phyloP scores from a whole-genome alignment of 2,888 invertebrate species.

The Callosobruchus maculatus region DNA sequence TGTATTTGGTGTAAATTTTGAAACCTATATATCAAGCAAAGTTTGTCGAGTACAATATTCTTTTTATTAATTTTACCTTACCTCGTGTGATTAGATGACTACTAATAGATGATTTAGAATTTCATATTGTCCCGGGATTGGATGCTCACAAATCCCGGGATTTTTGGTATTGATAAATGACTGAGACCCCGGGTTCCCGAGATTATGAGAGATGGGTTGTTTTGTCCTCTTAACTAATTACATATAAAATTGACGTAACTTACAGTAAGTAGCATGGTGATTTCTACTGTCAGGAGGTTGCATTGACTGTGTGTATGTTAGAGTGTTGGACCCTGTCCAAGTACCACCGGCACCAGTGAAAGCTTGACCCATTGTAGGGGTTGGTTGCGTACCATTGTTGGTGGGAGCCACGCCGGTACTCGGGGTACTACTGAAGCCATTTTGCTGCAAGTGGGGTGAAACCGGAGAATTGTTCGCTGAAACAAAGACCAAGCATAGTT shows the following conservation, averaged over 20 bases:
- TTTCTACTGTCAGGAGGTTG: slow-evolving; percentile 68
- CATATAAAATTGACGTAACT: slow-evolving; percentile 30
- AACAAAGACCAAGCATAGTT: slow-evolving; percentile 15
- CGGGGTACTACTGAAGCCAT: slow-evolving; percentile 45
- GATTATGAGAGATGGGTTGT: too few relatives aligned
- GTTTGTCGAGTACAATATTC: too few relatives aligned
- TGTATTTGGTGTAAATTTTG: too few relatives aligned
- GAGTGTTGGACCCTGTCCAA: slow-evolving; percentile 87
- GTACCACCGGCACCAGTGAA: slow-evolving; percentile 59
- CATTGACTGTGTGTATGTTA: slow-evolving; percentile 90
- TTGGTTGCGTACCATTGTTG: slow-evolving; percentile 31
- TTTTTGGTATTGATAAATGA: too few relatives aligned
- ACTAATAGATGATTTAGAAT: too few relatives aligned
- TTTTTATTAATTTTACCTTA: too few relatives aligned
- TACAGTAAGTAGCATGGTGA: slow-evolving; percentile 64
- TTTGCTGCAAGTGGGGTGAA: slow-evolving; percentile 53
- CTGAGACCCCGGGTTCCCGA: too few relatives aligned
- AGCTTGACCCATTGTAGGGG: slow-evolving; percentile 36
- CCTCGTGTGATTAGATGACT: too few relatives aligned
- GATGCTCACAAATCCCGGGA: too few relatives aligned
- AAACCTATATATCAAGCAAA: too few relatives aligned
- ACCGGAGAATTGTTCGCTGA: slow-evolving; percentile 47
- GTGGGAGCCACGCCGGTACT: slow-evolving; percentile 24
- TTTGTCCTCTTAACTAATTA: too few relatives aligned
- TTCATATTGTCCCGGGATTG: too few relatives aligned